A percentile compares a stretch with the other conserved stretches of the same genome.
These are phyloP conservation scores for Neotragus pygmaeus DNA, from an alignment of 2,113 vertebrate genomes.

Conservation along the genomic window DNA sequence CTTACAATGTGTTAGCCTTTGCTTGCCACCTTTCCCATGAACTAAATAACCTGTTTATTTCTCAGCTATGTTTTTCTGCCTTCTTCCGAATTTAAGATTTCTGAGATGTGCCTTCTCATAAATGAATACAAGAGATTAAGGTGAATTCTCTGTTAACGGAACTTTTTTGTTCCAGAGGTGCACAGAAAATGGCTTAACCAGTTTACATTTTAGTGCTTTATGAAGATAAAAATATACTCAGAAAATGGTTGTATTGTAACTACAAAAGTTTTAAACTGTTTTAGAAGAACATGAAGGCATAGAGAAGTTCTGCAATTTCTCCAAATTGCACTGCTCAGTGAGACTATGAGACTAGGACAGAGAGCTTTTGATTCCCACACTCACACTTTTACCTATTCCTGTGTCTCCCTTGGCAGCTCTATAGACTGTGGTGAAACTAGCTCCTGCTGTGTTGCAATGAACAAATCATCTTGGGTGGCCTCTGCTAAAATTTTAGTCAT, in stretches of 20 bases:
- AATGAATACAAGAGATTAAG: not conserved
- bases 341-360: not conserved
- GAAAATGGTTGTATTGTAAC: not conserved
- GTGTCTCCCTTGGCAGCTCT: not conserved
- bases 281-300: not conserved
- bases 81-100: slow-evolving; percentile 17
- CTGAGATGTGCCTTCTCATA: not conserved
- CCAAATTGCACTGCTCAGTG: not conserved
- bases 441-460: not conserved
- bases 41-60: not conserved
- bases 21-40: not conserved
- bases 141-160: not conserved
- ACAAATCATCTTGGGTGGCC: not conserved
- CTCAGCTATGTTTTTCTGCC: not conserved
- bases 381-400: not conserved
- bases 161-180: not conserved
- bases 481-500: not conserved
- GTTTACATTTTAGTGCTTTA: not conserved
- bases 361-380: not conserved
- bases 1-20: not conserved
- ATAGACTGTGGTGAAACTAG: not conserved
- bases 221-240: not conserved
- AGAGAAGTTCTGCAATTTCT: not conserved
- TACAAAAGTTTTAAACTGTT: not conserved
- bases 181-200: not conserved